Conservation (phyloP, 2,888 invertebrate genomes). For the Keiferia lycopersicella region DNA sequence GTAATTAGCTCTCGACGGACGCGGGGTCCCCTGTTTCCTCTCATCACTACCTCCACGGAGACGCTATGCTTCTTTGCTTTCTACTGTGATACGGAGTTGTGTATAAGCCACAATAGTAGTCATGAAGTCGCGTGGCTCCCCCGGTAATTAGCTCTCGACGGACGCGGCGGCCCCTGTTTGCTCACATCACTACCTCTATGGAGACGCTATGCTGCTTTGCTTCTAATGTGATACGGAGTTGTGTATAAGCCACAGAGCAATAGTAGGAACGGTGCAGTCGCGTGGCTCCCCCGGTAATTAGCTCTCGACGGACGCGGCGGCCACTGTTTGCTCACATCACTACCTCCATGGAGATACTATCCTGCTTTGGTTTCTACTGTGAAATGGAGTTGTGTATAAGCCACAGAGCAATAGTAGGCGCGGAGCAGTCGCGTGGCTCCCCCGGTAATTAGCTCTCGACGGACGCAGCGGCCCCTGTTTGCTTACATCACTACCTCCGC, state of each 20-base stretch:
- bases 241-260: no score
- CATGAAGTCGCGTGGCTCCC: no score
- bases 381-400: background rate
- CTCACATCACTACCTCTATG: no score
- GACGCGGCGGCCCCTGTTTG: no score
- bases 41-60: no score
- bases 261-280: background rate
- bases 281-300: no score
- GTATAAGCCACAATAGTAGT: no score
- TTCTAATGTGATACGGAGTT: background rate
- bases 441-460: slow-evolving; percentile 50
- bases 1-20: no score
- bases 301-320: no score
- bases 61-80: background rate
- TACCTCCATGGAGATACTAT: no score
- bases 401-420: slow-evolving; percentile 10
- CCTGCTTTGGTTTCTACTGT: background rate
- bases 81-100: background rate
- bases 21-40: slow-evolving; percentile 14
- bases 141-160: no score
- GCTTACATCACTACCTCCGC: slow-evolving; percentile 45
- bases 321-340: slow-evolving; percentile 14
- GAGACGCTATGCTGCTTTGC: no score
- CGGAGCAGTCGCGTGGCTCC: slow-evolving; percentile 18
- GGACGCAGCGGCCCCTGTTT: slow-evolving; percentile 45